Conservation (phyloP, 2,888 invertebrate species). For the Carcina quercana region DNA sequence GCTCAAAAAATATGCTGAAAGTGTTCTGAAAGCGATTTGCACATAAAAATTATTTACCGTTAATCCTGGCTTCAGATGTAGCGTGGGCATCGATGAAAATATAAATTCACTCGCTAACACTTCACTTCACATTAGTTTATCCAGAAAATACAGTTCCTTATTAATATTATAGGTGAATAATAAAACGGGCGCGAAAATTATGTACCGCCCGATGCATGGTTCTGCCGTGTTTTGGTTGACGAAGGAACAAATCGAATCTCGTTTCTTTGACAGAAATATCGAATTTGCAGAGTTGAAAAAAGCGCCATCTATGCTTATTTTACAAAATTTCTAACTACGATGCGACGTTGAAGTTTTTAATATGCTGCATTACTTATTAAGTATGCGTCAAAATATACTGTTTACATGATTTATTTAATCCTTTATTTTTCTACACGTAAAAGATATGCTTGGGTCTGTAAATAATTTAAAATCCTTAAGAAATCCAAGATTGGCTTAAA, state of each 20-base stretch:
- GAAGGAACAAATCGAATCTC: slow-evolving; percentile 15
- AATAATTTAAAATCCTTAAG: too few relatives aligned
- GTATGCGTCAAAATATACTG: too few relatives aligned
- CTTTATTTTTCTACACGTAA: too few relatives aligned
- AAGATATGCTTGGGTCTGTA: too few relatives aligned
- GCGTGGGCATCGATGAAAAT: slow-evolving; percentile 55
- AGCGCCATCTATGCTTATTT: slow-evolving; percentile 30
- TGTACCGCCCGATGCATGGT: slow-evolving; percentile 45
- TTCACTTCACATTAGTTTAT: slow-evolving; percentile 45
- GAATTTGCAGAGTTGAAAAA: slow-evolving; percentile 18
- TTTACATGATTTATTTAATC: too few relatives aligned
- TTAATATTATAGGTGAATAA: slow-evolving; percentile 32
- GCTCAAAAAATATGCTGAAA: slow-evolving; percentile 31
- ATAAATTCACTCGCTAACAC: slow-evolving; percentile 25
- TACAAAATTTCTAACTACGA: slow-evolving; percentile 7
- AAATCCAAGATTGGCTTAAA: too few relatives aligned
- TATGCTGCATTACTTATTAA: too few relatives aligned
- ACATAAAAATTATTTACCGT: slow-evolving; percentile 48
- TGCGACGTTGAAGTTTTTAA: too few relatives aligned
- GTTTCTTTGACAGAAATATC: slow-evolving; percentile 40
- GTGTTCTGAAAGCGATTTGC: slow-evolving; percentile 13
- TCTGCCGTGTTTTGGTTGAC: slow-evolving; percentile 55
- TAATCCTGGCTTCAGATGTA: slow-evolving; percentile 67
- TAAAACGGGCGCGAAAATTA: slow-evolving; percentile 54
- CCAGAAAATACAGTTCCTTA: slow-evolving; percentile 22